Conservation (phyloP, 2,113 vertebrate genomes). For the Plecotus auritus region DNA sequence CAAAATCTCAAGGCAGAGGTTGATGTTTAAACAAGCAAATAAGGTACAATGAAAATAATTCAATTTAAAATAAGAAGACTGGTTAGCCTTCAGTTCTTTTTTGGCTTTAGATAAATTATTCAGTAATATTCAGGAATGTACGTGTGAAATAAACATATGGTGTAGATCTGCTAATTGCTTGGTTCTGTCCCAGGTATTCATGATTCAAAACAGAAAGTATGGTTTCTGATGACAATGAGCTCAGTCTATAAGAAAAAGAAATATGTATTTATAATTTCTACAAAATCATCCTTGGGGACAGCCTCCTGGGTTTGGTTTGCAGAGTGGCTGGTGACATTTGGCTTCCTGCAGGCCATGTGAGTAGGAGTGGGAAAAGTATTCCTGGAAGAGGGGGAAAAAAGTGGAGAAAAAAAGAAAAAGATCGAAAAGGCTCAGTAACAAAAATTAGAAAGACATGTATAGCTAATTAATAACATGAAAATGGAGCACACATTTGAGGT, state of each 20-base stretch:
- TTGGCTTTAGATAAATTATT: conserved; percentile 61
- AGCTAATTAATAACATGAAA: neutral
- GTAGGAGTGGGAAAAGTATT: neutral
- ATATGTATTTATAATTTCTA: neutral
- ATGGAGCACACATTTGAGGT: neutral
- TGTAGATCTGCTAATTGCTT: conserved; percentile 60
- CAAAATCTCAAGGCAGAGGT: conserved; percentile 28
- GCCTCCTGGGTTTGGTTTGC: neutral
- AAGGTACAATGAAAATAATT: conserved; percentile 47
- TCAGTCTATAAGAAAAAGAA: neutral
- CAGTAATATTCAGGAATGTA: conserved; percentile 65
- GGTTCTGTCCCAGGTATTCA: conserved; percentile 53
- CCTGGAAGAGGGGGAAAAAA: neutral
- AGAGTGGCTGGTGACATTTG: neutral
- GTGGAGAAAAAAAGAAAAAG: neutral
- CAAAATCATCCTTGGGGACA: neutral
- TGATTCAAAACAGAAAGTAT: conserved; percentile 63
- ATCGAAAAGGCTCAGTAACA: neutral
- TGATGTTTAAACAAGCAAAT: conserved; percentile 61
- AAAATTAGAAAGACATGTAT: neutral
- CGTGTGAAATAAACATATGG: conserved; percentile 69
- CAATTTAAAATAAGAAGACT: conserved; percentile 51
- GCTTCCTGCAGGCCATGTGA: neutral
- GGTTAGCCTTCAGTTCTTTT: conserved; percentile 36
- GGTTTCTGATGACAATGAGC: conserved; percentile 42